Conservation (phyloP, 2,113 vertebrate species). For the Pygoscelis adeliae region DNA sequence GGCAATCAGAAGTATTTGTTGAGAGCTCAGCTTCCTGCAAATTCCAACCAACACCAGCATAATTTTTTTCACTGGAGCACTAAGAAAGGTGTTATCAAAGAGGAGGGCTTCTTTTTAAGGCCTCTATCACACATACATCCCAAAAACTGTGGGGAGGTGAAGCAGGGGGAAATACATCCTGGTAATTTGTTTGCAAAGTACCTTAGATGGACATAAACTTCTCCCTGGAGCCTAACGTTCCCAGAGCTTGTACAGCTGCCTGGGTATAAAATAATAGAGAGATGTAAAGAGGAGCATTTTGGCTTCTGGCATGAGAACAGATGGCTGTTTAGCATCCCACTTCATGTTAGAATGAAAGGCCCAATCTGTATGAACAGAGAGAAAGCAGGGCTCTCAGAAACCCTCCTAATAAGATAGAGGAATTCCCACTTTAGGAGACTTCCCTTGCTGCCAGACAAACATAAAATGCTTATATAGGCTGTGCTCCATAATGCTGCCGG, state of each 20-base stretch:
- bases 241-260: not conserved
- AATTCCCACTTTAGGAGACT: not conserved
- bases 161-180: not conserved
- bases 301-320: not conserved
- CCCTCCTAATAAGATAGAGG: not conserved
- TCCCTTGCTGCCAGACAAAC: not conserved
- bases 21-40: not conserved
- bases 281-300: not conserved
- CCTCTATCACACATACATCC: not conserved
- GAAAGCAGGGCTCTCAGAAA: not conserved
- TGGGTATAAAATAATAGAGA: not conserved
- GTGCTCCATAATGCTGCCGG: not conserved
- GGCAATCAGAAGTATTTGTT: not conserved
- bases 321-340: not conserved
- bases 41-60: not conserved
- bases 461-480: not conserved
- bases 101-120: not conserved
- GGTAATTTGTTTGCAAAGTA: not conserved
- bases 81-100: not conserved
- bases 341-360: not conserved
- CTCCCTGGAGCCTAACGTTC: conserved; percentile 25
- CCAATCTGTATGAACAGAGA: not conserved
- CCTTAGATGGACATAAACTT: not conserved
- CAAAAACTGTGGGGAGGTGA: not conserved
- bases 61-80: not conserved